A percentile compares a stretch with the other conserved stretches of the same genome.
Conservation (phyloP, 2,888 invertebrate genomes). For the Spisula subtruncata region DNA sequence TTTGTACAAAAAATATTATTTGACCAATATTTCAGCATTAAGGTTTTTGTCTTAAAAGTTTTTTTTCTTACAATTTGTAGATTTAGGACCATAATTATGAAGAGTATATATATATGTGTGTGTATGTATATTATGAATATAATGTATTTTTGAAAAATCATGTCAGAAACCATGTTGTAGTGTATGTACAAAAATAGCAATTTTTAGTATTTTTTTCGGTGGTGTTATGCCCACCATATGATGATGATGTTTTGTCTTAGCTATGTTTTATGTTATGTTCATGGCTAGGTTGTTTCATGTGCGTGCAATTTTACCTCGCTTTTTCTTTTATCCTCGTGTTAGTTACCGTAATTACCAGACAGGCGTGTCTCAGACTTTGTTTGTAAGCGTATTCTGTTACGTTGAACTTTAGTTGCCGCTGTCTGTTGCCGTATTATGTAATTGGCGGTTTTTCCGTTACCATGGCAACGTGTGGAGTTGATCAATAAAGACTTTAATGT, state of each 20-base stretch:
- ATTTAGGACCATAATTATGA: constrained; percentile 38
- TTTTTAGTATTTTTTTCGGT: constrained; percentile 18
- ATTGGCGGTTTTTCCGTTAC: background rate
- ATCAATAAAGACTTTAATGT: constrained; percentile 20
- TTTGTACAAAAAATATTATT: constrained; percentile 45
- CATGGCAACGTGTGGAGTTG: background rate
- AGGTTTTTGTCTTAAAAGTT: constrained; percentile 21
- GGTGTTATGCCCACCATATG: background rate
- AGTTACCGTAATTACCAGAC: constrained; percentile 4
- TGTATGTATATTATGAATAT: constrained; percentile 31
- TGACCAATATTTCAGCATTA: constrained; percentile 54
- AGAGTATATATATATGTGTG: constrained; percentile 16
- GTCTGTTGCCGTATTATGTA: background rate
- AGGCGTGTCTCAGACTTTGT: background rate
- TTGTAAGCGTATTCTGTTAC: background rate
- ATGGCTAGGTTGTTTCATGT: constrained; percentile 23
- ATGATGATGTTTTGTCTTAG: constrained; percentile 32
- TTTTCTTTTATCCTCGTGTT: constrained; percentile 33
- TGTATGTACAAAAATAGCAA: constrained; percentile 24
- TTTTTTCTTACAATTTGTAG: constrained; percentile 33
- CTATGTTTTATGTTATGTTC: background rate
- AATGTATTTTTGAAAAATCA: constrained; percentile 18
- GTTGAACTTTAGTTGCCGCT: background rate
- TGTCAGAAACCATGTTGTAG: constrained; percentile 11
- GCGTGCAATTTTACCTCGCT: constrained; percentile 49